Conservation (phyloP, 1,140 invertebrate genomes). For the Tyrophagus putrescentiae region DNA sequence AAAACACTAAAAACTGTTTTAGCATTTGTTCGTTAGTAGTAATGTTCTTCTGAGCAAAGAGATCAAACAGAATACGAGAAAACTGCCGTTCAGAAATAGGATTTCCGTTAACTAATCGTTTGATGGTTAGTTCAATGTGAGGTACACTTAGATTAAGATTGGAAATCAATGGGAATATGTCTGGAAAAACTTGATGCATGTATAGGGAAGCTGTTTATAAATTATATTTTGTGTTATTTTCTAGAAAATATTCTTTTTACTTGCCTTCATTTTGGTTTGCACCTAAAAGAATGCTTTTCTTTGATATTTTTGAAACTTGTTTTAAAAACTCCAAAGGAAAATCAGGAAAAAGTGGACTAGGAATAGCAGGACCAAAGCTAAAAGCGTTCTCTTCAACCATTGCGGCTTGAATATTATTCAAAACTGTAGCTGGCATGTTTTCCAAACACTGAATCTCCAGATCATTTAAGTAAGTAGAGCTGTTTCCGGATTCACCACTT, state of each 20-base stretch:
- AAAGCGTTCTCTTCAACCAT: background rate
- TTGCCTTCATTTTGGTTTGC: background rate
- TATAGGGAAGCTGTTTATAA: constrained; percentile 1
- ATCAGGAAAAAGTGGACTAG: constrained; percentile 5
- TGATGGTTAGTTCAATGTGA: background rate
- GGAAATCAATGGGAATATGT: background rate
- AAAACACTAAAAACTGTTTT: background rate
- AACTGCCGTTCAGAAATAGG: background rate
- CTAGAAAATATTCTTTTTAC: too few species aligned
- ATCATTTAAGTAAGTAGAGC: background rate
- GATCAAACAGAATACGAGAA: background rate
- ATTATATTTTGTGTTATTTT: background rate
- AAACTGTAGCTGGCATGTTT: background rate
- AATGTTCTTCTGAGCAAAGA: background rate
- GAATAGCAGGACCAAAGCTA: constrained; percentile 11
- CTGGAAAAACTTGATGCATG: constrained; percentile 3
- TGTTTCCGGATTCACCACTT: constrained; percentile 36
- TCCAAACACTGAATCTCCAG: constrained; percentile 1
- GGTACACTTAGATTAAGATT: background rate
- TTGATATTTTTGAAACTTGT: background rate
- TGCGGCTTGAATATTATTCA: constrained; percentile 6
- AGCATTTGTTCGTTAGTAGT: background rate
- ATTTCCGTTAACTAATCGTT: background rate
- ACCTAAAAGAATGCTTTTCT: constrained; percentile 11
- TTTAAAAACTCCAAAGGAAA: background rate